Evolutionary conservation across 1,140 invertebrate genomes (phyloP).

Genomic region (Epicauta chinensis): DNA sequence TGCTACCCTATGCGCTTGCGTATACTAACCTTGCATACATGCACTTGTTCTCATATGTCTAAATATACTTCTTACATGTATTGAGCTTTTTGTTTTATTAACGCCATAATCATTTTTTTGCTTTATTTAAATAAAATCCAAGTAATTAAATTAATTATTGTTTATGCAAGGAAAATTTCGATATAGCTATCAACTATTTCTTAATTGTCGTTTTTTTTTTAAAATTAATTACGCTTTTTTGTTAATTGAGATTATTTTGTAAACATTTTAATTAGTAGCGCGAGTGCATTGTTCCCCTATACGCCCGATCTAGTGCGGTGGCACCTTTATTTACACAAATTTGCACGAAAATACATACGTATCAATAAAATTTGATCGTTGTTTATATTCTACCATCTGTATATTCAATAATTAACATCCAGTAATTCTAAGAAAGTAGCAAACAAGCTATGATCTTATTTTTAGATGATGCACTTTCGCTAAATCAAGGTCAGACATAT

Average conservation of each 20-base stretch:
- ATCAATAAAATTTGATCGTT: not conserved
- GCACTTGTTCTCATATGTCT: slow-evolving; percentile 21
- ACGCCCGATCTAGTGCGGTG: too few relatives aligned
- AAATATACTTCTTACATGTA: slow-evolving; percentile 12
- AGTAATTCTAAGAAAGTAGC: slow-evolving; percentile 13
- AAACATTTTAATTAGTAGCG: too few relatives aligned
- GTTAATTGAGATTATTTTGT: too few relatives aligned
- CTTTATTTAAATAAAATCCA: not conserved
- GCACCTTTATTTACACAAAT: too few relatives aligned
- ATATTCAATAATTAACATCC: slow-evolving; percentile 6
- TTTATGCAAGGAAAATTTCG: too few relatives aligned
- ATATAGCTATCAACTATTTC: too few relatives aligned
- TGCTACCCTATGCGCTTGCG: slow-evolving; percentile 6
- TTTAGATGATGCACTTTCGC: slow-evolving; percentile 23
- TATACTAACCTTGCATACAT: slow-evolving; percentile 22
- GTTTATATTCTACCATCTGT: slow-evolving; percentile 9
- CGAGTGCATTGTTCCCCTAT: too few relatives aligned
- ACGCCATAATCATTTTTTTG: not conserved
- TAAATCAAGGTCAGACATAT: slow-evolving; percentile 21
- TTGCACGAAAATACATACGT: too few relatives aligned
- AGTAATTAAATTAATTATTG: too few relatives aligned
- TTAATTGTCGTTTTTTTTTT: too few relatives aligned
- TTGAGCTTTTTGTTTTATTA: slow-evolving; percentile 1
- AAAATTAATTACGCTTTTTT: too few relatives aligned
- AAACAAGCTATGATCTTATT: slow-evolving; percentile 17